A percentile compares a stretch with the other conserved stretches of the same genome.
Conservation (phyloP, 2,888 invertebrate genomes). For the Ganaspis brasiliensis region DNA sequence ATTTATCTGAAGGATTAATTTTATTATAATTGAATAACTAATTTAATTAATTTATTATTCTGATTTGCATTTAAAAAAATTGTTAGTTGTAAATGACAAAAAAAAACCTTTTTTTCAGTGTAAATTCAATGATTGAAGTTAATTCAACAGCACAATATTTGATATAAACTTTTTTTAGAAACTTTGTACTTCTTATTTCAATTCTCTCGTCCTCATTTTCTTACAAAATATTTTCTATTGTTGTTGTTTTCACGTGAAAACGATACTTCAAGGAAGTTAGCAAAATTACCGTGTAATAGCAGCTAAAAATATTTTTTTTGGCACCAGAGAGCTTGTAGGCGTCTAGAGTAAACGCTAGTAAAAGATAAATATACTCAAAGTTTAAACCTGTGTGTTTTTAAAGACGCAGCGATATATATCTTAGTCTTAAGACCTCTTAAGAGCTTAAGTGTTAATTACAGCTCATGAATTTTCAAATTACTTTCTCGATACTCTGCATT, state of each 20-base stretch:
- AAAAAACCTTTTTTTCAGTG: too few relatives aligned
- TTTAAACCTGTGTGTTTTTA: conserved; percentile 8
- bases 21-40: too few relatives aligned
- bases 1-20: too few relatives aligned
- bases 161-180: too few relatives aligned
- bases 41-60: too few relatives aligned
- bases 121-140: too few relatives aligned
- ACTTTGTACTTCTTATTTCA: too few relatives aligned
- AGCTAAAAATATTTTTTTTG: conserved; percentile 62
- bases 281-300: conserved; percentile 59
- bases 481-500: background rate
- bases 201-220: background rate
- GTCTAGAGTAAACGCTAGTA: conserved; percentile 59
- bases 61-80: too few relatives aligned
- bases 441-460: conserved; percentile 13
- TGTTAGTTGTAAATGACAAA: too few relatives aligned
- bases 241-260: background rate
- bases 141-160: too few relatives aligned
- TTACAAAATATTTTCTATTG: background rate
- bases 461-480: conserved; percentile 5
- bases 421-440: conserved; percentile 24
- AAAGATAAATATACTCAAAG: conserved; percentile 64
- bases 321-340: conserved; percentile 61
- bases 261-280: conserved; percentile 44
- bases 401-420: conserved; percentile 7